These are phyloP conservation scores for Athalia circularis DNA, from an alignment of 2,888 invertebrate species.

Conservation along the genomic window DNA sequence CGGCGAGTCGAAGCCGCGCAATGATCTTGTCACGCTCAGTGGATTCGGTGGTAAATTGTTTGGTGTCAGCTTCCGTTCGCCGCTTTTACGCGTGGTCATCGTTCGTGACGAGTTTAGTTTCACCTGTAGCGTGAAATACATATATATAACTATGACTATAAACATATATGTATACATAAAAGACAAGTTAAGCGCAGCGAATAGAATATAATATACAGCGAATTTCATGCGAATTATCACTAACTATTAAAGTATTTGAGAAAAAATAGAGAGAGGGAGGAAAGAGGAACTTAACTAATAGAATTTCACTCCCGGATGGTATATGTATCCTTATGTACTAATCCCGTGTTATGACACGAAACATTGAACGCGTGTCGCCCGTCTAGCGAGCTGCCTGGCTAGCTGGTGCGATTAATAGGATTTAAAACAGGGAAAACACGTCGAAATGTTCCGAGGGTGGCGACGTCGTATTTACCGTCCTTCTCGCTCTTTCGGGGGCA, in stretches of 20 bases:
- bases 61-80: constrained; percentile 39
- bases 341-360: constrained; percentile 47
- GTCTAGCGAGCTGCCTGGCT: constrained; percentile 14
- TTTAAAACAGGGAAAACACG: constrained; percentile 47
- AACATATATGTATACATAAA: too few relatives aligned
- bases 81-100: constrained; percentile 33
- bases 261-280: too few relatives aligned
- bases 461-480: background rate
- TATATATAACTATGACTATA: too few relatives aligned
- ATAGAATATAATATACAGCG: too few relatives aligned
- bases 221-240: too few relatives aligned
- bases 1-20: too few relatives aligned
- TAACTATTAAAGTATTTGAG: background rate
- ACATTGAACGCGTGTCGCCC: constrained; percentile 42
- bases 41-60: constrained; percentile 11
- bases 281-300: too few relatives aligned
- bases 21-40: constrained; percentile 33
- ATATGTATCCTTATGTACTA: background rate
- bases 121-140: background rate
- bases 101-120: constrained; percentile 36
- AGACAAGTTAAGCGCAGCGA: too few relatives aligned
- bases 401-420: constrained; percentile 48
- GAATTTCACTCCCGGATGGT: too few relatives aligned
- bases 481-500: constrained; percentile 34
- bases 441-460: constrained; percentile 33